Evolutionary conservation across 2,888 invertebrate genomes (phyloP).

Genomic region (Cabera pusaria): DNA sequence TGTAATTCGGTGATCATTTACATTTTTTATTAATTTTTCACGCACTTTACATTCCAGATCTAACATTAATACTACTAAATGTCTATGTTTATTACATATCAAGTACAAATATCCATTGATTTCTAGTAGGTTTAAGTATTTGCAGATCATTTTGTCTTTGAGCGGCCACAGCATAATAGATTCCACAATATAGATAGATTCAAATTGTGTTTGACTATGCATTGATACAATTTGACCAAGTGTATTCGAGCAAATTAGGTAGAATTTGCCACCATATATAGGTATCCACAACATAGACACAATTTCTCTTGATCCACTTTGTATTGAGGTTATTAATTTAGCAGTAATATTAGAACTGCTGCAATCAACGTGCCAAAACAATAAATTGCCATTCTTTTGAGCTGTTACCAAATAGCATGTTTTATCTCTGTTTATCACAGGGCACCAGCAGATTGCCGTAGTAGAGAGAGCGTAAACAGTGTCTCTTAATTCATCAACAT

Average conservation of each 20-base stretch:
- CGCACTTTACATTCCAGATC: slow-evolving; percentile 46
- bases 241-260: slow-evolving; percentile 50
- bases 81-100: slow-evolving; percentile 62
- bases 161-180: slow-evolving; percentile 49
- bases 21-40: slow-evolving; percentile 48
- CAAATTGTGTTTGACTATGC: too few species aligned
- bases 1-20: slow-evolving; percentile 64
- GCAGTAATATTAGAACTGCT: slow-evolving; percentile 30
- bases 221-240: slow-evolving; percentile 58
- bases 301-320: slow-evolving; percentile 46
- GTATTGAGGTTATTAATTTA: slow-evolving; percentile 36
- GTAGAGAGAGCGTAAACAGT: slow-evolving; percentile 48
- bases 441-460: slow-evolving; percentile 59
- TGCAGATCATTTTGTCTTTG: slow-evolving; percentile 60
- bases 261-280: slow-evolving; percentile 34
- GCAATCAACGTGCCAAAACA: slow-evolving; percentile 55
- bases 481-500: slow-evolving; percentile 47
- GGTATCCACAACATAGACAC: slow-evolving; percentile 52
- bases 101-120: slow-evolving; percentile 47
- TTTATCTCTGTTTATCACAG: slow-evolving; percentile 38
- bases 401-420: slow-evolving; percentile 61
- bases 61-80: slow-evolving; percentile 54
- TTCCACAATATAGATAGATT: too few species aligned
- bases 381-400: slow-evolving; percentile 56
- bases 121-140: slow-evolving; percentile 39